phyloP scores from a whole-genome alignment of 2,888 invertebrate genomes.

The Drosophila histrio region DNA sequence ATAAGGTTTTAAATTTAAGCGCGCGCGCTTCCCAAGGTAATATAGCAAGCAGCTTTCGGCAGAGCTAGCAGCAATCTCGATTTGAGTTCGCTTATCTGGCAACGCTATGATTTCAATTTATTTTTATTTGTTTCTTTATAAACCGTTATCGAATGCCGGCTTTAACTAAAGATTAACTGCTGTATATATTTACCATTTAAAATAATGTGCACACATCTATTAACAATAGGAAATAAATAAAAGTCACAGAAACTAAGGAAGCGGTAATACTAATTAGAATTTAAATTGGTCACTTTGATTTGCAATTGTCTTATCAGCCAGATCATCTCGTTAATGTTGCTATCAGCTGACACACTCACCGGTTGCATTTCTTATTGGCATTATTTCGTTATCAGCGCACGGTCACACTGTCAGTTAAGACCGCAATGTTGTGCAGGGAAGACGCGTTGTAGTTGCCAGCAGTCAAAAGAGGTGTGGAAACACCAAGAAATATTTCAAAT shows the following conservation, averaged over 20 bases:
- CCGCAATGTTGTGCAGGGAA: conserved; percentile 58
- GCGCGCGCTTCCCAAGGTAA: neutral
- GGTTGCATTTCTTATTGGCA: conserved; percentile 29
- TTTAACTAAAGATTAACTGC: neutral
- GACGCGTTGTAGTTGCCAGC: conserved; percentile 53
- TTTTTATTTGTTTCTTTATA: neutral
- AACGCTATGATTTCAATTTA: too few relatives aligned
- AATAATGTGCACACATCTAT: too few relatives aligned
- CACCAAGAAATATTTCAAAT: conserved; percentile 16
- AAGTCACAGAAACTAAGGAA: too few relatives aligned
- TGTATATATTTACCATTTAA: too few relatives aligned
- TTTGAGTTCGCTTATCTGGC: conserved; percentile 1
- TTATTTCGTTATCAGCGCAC: neutral
- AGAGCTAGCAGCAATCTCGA: neutral
- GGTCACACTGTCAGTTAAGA: conserved; percentile 45
- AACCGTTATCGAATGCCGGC: neutral
- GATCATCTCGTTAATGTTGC: too few relatives aligned
- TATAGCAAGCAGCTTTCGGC: conserved; percentile 23
- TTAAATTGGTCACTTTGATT: too few relatives aligned
- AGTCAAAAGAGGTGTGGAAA: conserved; percentile 10
- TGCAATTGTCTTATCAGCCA: too few relatives aligned
- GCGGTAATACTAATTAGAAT: too few relatives aligned
- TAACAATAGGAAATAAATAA: too few relatives aligned
- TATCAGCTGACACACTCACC: conserved; percentile 32
- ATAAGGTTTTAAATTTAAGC: neutral